Base-by-base conservation (phyloP, 2,888 invertebrate genomes). In the Vandiemenella viatica region DNA sequence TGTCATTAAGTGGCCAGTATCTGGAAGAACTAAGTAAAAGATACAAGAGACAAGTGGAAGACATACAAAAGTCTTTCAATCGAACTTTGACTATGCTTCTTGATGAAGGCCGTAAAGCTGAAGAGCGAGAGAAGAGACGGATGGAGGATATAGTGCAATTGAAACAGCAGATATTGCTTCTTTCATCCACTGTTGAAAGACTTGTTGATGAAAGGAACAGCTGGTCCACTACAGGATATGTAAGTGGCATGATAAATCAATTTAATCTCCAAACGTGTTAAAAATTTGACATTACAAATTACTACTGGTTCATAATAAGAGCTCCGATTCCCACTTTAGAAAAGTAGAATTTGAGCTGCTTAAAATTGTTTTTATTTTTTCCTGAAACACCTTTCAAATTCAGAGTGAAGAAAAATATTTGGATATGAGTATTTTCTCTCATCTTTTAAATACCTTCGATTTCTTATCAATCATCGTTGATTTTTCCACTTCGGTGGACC, bases 31-130 rank as follows among this genome's bases (percentile, higher is more conserved):
- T 98, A 57, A 95, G 95, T 67, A 79, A 87, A 49, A 76, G 93
- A 15, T 97, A 96, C 69, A 92, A 92, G 64, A 90, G 88, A 59
- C 95, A 96, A 70, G 92, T 93, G 45, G 95, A 96, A 66, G 95
- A 95, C 61, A 83, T 93, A 78, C 90, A 92, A 65, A 76, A 79
- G 57, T 77, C 85, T 4, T 75, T 90, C 57, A 83, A 87, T 57
- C 84, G 84, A 59, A 85, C 87, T 0, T 74, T 88, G 23, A 70
- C 74, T 19, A 76, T 80, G 44, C 74, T 69, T 5, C 62, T 61
- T 43, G 64, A 65, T 46, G 62, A 62, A 3, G 37, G 44, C n/a
- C 48, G 45, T 20, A 38, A 45, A 15, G 46, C 48, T 20, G 50
- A 50, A 13, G 53, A 55, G 37, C 84, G 70, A 75, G 74, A 50